Evolutionary conservation across 2,888 invertebrate species (phyloP).

Genomic region (Notodonta ziczac): DNA sequence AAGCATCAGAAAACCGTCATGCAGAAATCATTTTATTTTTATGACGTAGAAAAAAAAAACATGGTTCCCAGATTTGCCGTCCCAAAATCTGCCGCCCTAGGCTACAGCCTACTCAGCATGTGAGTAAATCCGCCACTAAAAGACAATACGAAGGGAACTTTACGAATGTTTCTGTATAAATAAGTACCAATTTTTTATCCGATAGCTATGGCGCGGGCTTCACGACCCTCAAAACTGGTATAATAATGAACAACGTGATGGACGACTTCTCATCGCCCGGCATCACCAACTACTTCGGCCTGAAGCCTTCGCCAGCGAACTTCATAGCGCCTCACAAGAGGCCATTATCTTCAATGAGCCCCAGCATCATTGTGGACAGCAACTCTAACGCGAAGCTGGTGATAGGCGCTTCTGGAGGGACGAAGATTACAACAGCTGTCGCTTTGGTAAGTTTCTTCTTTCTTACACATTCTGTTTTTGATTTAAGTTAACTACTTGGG

Average conservation of each 20-base stretch:
- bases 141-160: too few relatives aligned
- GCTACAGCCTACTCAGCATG: too few relatives aligned
- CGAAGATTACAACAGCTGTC: constrained; percentile 91
- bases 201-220: constrained; percentile 93
- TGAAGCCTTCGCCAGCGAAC: constrained; percentile 92
- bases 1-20: too few relatives aligned
- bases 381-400: constrained; percentile 88
- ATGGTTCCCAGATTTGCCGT: too few relatives aligned
- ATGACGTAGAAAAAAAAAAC: too few relatives aligned
- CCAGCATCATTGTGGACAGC: constrained; percentile 89
- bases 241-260: constrained; percentile 98
- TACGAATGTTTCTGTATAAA: too few relatives aligned
- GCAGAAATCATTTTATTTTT: too few relatives aligned
- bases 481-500: too few relatives aligned
- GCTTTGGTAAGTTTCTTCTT: constrained; percentile 80
- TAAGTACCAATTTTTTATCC: neutral
- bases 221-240: constrained; percentile 91
- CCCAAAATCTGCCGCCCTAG: too few relatives aligned
- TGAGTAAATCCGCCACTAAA: too few relatives aligned
- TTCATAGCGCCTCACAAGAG: constrained; percentile 91
- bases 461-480: too few relatives aligned
- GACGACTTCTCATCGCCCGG: constrained; percentile 96
- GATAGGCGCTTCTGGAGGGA: constrained; percentile 93
- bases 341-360: constrained; percentile 94
- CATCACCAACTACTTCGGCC: constrained; percentile 87